phyloP scores from a whole-genome alignment of 2,888 invertebrate species.

The Drosophila meridionalis region DNA sequence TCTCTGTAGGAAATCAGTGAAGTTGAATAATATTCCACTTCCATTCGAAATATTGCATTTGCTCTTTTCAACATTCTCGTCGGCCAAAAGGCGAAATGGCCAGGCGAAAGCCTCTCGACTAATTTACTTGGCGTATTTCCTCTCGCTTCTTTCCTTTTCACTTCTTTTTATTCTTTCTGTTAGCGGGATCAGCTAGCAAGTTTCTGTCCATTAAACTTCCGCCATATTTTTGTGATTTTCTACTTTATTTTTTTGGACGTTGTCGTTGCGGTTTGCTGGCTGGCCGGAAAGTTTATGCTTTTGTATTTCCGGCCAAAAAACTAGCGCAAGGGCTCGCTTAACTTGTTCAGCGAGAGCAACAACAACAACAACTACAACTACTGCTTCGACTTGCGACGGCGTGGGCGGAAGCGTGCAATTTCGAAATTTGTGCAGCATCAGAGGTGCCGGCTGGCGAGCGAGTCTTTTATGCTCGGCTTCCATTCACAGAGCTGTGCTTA shows the following conservation, averaged over 20 bases:
- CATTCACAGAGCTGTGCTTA: constrained; percentile 37
- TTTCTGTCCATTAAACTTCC: constrained; percentile 81
- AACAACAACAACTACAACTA: not conserved
- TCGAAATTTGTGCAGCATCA: constrained; percentile 66
- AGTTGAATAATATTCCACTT: constrained; percentile 44
- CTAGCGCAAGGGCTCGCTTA: constrained; percentile 40
- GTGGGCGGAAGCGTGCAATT: constrained; percentile 76
- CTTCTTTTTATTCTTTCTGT: not conserved
- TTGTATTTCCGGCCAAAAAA: constrained; percentile 74
- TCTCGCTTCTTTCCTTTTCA: not conserved
- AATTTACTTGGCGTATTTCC: constrained; percentile 73
- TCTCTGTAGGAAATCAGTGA: constrained; percentile 45
- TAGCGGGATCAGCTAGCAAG: constrained; percentile 62
- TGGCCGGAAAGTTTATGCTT: constrained; percentile 81
- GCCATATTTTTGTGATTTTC: constrained; percentile 72
- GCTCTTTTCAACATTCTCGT: constrained; percentile 11
- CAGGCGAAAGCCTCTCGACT: constrained; percentile 45
- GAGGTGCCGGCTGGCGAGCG: constrained; percentile 27
- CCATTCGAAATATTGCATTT: constrained; percentile 28
- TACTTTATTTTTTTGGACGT: constrained; percentile 53
- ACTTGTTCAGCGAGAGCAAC: constrained; percentile 9
- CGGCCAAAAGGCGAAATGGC: constrained; percentile 13
- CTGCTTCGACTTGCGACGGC: not conserved
- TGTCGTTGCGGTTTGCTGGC: constrained; percentile 49
- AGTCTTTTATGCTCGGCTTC: constrained; percentile 40